A percentile compares a stretch with the other conserved stretches of the same genome.
phyloP scores from a whole-genome alignment of 2,888 invertebrate genomes.

The Cephus pulcher region DNA sequence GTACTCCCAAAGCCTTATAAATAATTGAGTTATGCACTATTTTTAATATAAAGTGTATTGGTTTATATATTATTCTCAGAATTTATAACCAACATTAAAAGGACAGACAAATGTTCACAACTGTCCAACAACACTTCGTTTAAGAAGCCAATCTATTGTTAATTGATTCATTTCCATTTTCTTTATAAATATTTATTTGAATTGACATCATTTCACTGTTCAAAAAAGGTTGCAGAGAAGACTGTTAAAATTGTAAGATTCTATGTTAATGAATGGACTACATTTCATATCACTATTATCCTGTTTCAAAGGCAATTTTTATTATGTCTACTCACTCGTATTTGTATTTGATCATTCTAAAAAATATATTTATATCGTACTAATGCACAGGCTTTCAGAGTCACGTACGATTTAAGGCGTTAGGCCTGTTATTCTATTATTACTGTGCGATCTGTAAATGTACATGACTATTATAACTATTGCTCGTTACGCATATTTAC shows the following conservation, averaged over 20 bases:
- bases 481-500: constrained; percentile 28
- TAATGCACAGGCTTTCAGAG: constrained; percentile 3
- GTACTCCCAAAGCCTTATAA: constrained; percentile 5
- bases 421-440: constrained; percentile 4
- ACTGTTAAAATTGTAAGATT: neutral
- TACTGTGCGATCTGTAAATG: constrained; percentile 16
- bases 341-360: neutral
- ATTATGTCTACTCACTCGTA: neutral
- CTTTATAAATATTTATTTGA: neutral
- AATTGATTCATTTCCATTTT: neutral
- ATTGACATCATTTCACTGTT: neutral
- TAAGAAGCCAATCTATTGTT: neutral
- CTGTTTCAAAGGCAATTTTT: neutral
- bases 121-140: neutral
- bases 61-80: neutral
- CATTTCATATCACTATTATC: neutral
- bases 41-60: neutral
- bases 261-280: neutral
- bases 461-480: constrained; percentile 23
- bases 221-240: neutral
- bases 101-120: neutral
- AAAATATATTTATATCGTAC: neutral
- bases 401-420: constrained; percentile 3
- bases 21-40: neutral
- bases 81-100: neutral